Conservation (phyloP, 2,797 vertebrate species). For the Fistularia tabacaria region DNA sequence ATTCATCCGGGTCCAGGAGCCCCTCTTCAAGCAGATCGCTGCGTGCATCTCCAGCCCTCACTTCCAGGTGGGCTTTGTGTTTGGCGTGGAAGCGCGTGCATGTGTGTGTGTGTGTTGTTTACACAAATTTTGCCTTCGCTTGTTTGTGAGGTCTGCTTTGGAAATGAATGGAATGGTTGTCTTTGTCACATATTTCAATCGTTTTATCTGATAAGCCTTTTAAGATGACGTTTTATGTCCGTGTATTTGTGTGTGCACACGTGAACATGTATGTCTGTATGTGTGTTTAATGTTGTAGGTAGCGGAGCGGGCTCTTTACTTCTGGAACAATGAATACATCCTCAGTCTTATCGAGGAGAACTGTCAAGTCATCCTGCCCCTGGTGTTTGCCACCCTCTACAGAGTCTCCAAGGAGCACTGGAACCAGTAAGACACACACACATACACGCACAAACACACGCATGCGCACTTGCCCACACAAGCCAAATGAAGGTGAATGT, state of each 20-base stretch:
- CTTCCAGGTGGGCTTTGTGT: conserved; percentile 76
- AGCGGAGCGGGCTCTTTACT: conserved; percentile 93
- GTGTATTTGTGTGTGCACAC: no score
- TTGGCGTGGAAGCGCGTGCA: neutral
- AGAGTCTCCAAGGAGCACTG: conserved; percentile 95
- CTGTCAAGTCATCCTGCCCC: conserved; percentile 89
- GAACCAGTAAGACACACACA: conserved; percentile 84
- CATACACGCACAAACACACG: neutral
- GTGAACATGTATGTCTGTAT: no score
- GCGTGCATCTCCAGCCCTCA: conserved; percentile 91
- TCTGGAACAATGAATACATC: conserved; percentile 97
- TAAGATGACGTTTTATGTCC: no score
- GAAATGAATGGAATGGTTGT: no score
- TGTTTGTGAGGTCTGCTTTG: neutral
- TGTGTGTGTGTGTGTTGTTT: neutral
- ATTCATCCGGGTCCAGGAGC: conserved; percentile 89
- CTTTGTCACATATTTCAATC: no score
- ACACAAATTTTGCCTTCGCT: no score
- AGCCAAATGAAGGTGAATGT: no score
- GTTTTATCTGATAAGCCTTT: no score
- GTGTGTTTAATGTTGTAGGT: conserved; percentile 67
- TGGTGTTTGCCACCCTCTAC: conserved; percentile 92
- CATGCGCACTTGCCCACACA: neutral
- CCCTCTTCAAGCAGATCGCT: conserved; percentile 89
- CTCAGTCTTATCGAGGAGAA: conserved; percentile 94